Evolutionary conservation across 1,140 invertebrate species (phyloP).

Genomic region (Calephelis nemesis): DNA sequence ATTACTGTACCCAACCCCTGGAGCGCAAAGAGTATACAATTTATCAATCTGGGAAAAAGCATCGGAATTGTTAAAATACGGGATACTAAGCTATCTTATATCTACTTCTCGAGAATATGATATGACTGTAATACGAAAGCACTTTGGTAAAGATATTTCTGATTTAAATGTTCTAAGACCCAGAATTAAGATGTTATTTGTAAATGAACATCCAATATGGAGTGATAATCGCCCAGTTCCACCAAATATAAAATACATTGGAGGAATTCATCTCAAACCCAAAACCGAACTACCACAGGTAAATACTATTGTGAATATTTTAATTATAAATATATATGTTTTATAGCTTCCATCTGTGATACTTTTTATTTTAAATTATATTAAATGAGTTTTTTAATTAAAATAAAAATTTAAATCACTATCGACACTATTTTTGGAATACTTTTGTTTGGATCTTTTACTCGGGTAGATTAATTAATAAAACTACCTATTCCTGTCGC

Average conservation of each 20-base stretch:
- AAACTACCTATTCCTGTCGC: too few species aligned
- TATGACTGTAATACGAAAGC: constrained; percentile 31
- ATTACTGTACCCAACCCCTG: constrained; percentile 62
- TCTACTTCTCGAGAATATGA: constrained; percentile 15
- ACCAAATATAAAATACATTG: constrained; percentile 73
- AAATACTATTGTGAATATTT: constrained; percentile 3
- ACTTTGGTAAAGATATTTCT: constrained; percentile 66
- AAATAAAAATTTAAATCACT: too few species aligned
- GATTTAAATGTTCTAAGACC: constrained; percentile 62
- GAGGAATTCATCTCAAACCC: constrained; percentile 71
- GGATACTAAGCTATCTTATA: constrained; percentile 5
- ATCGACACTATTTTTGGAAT: too few species aligned
- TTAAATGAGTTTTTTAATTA: too few species aligned
- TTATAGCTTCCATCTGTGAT: background rate
- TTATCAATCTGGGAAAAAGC: constrained; percentile 52
- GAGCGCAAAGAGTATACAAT: constrained; percentile 42
- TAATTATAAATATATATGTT: constrained; percentile 14
- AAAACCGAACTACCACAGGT: constrained; percentile 54
- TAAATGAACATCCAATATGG: constrained; percentile 75
- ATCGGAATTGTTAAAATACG: constrained; percentile 37
- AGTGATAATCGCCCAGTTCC: constrained; percentile 65
- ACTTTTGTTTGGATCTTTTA: too few species aligned
- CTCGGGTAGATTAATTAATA: too few species aligned
- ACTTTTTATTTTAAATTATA: background rate
- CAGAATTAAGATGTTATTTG: constrained; percentile 78